phyloP scores from a whole-genome alignment of 2,888 invertebrate genomes.

The Bombylius major region DNA sequence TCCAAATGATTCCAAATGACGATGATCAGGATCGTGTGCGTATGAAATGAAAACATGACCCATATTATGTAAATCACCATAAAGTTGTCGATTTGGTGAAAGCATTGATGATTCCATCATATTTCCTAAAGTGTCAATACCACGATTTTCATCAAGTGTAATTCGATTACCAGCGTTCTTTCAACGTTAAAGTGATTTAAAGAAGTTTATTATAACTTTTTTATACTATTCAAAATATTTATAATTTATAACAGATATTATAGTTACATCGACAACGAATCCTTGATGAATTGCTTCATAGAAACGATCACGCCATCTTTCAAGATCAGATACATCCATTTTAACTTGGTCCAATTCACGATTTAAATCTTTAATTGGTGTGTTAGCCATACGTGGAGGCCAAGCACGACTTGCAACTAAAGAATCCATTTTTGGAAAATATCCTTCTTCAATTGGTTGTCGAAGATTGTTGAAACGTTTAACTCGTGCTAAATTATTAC shows the following conservation, averaged over 20 bases:
- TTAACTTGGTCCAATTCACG: conserved; percentile 50
- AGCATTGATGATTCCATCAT: conserved; percentile 62
- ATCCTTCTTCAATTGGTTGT: conserved; percentile 56
- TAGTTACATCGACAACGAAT: conserved; percentile 33
- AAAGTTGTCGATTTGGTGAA: conserved; percentile 54
- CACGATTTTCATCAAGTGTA: conserved; percentile 49
- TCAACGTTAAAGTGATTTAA: not conserved
- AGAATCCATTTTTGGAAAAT: conserved; percentile 69
- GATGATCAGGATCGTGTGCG: conserved; percentile 67
- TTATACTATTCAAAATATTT: too few relatives aligned
- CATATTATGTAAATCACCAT: conserved; percentile 72
- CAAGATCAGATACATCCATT: conserved; percentile 51
- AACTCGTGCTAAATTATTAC: conserved; percentile 50
- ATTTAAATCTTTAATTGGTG: conserved; percentile 45
- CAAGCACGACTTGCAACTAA: conserved; percentile 55
- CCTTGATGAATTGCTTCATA: conserved; percentile 51
- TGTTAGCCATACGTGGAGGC: conserved; percentile 50
- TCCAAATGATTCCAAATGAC: conserved; percentile 57
- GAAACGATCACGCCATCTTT: conserved; percentile 59
- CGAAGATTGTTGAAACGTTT: conserved; percentile 48
- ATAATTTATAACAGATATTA: too few relatives aligned
- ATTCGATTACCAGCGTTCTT: conserved; percentile 46
- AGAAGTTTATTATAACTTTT: too few relatives aligned
- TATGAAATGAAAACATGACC: conserved; percentile 68
- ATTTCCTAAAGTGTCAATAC: conserved; percentile 69